Base-by-base conservation (phyloP, 2,888 invertebrate species). In the Tetheella fluctuosa region DNA sequence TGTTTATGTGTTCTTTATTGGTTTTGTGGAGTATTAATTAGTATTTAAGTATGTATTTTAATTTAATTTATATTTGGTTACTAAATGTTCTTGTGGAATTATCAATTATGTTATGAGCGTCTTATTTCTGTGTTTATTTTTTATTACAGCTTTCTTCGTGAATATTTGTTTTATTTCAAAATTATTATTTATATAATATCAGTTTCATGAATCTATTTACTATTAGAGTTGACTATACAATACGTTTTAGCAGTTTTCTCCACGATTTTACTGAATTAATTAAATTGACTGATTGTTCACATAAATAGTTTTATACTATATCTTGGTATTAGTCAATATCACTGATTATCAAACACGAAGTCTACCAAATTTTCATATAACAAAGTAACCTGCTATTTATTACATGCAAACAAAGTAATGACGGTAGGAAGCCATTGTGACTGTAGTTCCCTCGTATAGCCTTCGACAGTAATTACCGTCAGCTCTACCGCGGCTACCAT, bases 391-490 rank as follows among this genome's bases (percentile, higher is more conserved):
- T 63, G 67, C 67, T 63, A 72, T 74, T 70, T 70, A 68, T 72
- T 59, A 63, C 66, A 68, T 58, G 61, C 66, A 69, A 65, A 76
- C 73, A 77, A 74, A 79, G 74, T 74, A 70, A 70, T 81, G 79
- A 80, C 80, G 74, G 74, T 79, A 80, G 80, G 79, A 83, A 81
- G 75, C 82, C 79, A 83, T 84, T 86, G 85, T 82, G 65, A 65
- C 68, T 42, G 69, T 67, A 68, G 82, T 83, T 88, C 83, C 82
- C 84, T 83, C 81, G 79, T 72, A 74, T 77, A 85, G 78, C 86
- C 87, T 87, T 88, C 85, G 71, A 62, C 69, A 63, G 67, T 83
- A 86, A 85, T 87, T 86, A 85, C 73, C 70, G 68, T 76, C 60
- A 64, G 69, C 64, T 69, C 64, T 69, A 71, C 76, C 74, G 73